A percentile compares a stretch with the other conserved stretches of the same genome.
These are phyloP conservation scores for Cataglyphis albicans DNA, from an alignment of 2,888 invertebrate species.

Conservation along the genomic window DNA sequence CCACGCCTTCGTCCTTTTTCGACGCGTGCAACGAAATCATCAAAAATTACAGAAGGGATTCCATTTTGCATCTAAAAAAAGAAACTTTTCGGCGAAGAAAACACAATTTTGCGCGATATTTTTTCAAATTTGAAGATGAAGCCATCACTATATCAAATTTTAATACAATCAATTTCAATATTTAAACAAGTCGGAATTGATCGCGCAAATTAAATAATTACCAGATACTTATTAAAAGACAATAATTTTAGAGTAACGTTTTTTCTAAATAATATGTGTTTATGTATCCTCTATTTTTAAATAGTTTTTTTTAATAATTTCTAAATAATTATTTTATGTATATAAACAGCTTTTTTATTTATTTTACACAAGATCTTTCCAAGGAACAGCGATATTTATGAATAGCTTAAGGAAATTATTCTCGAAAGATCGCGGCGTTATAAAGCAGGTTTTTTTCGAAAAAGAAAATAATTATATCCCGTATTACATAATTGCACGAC, in stretches of 20 bases:
- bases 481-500: slow-evolving; percentile 56
- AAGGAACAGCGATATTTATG: background rate
- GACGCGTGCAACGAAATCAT: background rate
- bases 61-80: background rate
- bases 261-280: background rate
- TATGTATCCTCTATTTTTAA: background rate
- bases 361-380: background rate
- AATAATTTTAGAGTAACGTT: background rate
- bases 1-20: slow-evolving; percentile 4
- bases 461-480: slow-evolving; percentile 8
- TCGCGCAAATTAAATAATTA: background rate
- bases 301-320: background rate
- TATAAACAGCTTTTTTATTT: background rate
- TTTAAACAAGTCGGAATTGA: background rate
- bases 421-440: background rate
- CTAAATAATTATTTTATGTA: background rate
- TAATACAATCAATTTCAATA: background rate
- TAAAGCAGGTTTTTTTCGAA: slow-evolving; percentile 36
- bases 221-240: background rate
- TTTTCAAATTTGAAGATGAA: background rate
- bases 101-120: background rate
- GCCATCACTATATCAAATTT: background rate
- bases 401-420: slow-evolving; percentile 17
- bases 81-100: background rate
- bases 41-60: slow-evolving; percentile 2